Evolutionary conservation across 2,888 invertebrate species (phyloP), one percentile per base, ranked within the genome.

Genomic region (Crossocerus cetratus): DNA sequence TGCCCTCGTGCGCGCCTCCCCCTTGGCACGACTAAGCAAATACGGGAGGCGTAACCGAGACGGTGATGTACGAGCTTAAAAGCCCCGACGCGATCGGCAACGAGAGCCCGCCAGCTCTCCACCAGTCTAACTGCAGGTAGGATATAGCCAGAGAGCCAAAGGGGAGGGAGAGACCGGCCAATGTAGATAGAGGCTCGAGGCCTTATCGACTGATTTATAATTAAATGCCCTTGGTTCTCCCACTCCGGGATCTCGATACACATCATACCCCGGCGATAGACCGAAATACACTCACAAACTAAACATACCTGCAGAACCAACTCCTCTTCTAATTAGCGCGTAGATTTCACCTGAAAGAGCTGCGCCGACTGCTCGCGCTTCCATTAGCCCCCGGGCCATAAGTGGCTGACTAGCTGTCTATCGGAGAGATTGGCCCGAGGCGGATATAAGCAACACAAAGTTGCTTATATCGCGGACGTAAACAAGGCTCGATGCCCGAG

Each of bases 51-150:
- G 89, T 89, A 86, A 87, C 88, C 87, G 83, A 80, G 74, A 56
- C 77, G 80, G 84, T 89, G 89, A 89, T 89, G 87, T 89, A 89
- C 86, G 89, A 89, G 89, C 89, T 88, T 88, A 86, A 88, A 89
- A 88, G 86, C 86, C 83, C 79, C 80, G 83, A 81, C 85, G n/a
- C 32, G 84, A 87, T 80, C 80, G 78, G 72, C 79, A 80, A 74
- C 70, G 65, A 43, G 72, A 65, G 65, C 58, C 22, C 42, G 59
- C 65, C 23, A 56, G 43, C 55, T 58, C 54, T 61, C 62, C 32
- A n/a, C 57, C 63, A 32, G 5, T 32, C 32, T 4, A 32, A 32
- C 32, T 11, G 11, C 32, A 32, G 32, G 32, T 32, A 32, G 56
- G 42, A 23, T 20, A 23, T 20, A 32, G 22, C 2, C 23, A 57